phyloP scores from a whole-genome alignment of 2,113 vertebrate genomes.

The Channa maculata region DNA sequence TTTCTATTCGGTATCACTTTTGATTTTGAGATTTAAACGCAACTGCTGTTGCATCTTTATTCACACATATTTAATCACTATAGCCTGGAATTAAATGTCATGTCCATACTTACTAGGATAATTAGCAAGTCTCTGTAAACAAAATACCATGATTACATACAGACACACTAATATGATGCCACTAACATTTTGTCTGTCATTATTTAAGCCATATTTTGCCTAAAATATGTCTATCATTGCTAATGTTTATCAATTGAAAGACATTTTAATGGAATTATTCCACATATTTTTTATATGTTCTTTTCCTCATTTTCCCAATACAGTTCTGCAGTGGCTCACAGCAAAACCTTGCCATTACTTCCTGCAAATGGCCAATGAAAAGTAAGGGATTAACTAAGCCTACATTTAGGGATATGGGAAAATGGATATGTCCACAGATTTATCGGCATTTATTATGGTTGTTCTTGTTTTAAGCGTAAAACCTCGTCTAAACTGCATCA shows the following conservation, averaged over 20 bases:
- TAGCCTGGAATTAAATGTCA: conserved; percentile 7
- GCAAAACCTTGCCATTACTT: conserved; percentile 53
- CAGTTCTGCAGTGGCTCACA: conserved; percentile 28
- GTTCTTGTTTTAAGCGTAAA: conserved; percentile 78
- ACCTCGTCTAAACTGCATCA: conserved; percentile 67
- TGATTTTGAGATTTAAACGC: conserved; percentile 15
- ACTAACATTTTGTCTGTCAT: conserved; percentile 1
- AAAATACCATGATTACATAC: conserved; percentile 11
- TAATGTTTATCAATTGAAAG: neutral
- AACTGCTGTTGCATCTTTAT: neutral
- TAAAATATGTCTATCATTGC: neutral
- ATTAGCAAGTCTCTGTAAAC: conserved; percentile 9
- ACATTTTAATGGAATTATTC: neutral
- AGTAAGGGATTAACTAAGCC: conserved; percentile 70
- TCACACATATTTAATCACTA: neutral
- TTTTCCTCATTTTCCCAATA: conserved; percentile 18
- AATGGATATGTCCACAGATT: conserved; percentile 71
- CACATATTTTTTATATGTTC: conserved; percentile 25
- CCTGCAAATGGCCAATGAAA: conserved; percentile 58
- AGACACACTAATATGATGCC: conserved; percentile 6
- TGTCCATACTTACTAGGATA: conserved; percentile 13
- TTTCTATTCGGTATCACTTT: conserved; percentile 12
- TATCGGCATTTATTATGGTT: conserved; percentile 74
- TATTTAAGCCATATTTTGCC: conserved; percentile 18
- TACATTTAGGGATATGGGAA: conserved; percentile 66